A percentile compares a stretch with the other conserved stretches of the same genome.
Evolutionary conservation across 2,113 vertebrate species (phyloP).

Genomic region (Ophthalmolycus amberensis): DNA sequence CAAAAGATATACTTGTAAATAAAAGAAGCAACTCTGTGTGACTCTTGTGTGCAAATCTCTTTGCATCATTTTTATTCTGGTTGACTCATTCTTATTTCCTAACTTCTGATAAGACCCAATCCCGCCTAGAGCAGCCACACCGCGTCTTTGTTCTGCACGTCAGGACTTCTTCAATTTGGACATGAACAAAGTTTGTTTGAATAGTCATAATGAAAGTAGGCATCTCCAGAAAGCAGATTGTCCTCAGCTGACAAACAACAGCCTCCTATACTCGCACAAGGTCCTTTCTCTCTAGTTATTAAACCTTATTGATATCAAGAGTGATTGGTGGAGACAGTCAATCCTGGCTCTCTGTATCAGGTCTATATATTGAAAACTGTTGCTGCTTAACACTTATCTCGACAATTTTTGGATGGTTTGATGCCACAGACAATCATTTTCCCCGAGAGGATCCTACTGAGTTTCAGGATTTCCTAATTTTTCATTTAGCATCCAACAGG

Average conservation of each 20-base stretch:
- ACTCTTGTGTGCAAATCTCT: background rate
- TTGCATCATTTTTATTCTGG: background rate
- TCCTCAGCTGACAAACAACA: background rate
- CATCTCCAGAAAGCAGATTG: background rate
- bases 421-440: too few relatives aligned
- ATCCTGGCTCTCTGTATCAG: background rate
- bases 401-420: background rate
- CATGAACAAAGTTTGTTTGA: slow-evolving; percentile 43
- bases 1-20: background rate
- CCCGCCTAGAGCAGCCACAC: background rate
- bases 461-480: too few relatives aligned
- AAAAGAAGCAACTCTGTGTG: background rate
- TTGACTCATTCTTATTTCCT: background rate
- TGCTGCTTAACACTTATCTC: background rate
- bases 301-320: slow-evolving; percentile 13
- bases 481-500: background rate
- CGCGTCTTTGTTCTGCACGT: slow-evolving; percentile 7
- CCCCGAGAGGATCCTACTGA: too few relatives aligned
- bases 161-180: slow-evolving; percentile 9
- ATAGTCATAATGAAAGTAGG: slow-evolving; percentile 39
- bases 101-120: background rate
- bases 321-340: background rate
- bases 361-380: background rate
- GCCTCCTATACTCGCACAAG: slow-evolving; percentile 5
- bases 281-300: slow-evolving; percentile 55